Evolutionary conservation across 2,797 vertebrate genomes (phyloP).

Genomic region (Synaphobranchus kaupii): DNA sequence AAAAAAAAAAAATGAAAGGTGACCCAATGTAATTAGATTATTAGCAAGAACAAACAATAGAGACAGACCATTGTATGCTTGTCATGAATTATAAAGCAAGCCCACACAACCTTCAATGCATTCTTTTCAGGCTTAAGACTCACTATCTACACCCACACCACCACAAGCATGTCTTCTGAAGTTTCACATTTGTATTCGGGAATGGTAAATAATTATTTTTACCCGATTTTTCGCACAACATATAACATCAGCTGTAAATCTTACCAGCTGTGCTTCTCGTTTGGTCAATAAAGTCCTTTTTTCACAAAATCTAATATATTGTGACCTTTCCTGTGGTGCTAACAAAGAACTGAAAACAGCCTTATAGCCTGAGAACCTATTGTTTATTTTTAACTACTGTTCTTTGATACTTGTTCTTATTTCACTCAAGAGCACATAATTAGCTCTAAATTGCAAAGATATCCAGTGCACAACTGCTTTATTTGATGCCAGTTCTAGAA

Average conservation of each 20-base stretch:
- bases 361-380: not conserved
- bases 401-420: not conserved
- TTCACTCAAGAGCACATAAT: not conserved
- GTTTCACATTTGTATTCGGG: slow-evolving; percentile 8
- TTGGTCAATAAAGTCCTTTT: slow-evolving; percentile 8
- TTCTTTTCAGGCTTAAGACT: slow-evolving; percentile 19
- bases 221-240: slow-evolving; percentile 1
- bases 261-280: slow-evolving; percentile 12
- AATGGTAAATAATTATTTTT: slow-evolving; percentile 22
- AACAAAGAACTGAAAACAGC: slow-evolving; percentile 22
- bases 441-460: not conserved
- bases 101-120: not conserved
- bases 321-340: slow-evolving; percentile 30
- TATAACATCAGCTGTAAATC: not conserved
- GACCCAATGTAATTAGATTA: not conserved
- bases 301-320: slow-evolving; percentile 31
- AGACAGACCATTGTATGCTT: not conserved
- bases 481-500: not conserved
- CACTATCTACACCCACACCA: not conserved
- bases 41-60: not conserved
- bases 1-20: not conserved
- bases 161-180: not conserved
- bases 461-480: not conserved
- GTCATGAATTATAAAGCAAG: not conserved
- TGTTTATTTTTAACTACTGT: not conserved